These are phyloP conservation scores for Halcyon malimbica DNA, from an alignment of 2,113 vertebrate species.

Conservation along the genomic window DNA sequence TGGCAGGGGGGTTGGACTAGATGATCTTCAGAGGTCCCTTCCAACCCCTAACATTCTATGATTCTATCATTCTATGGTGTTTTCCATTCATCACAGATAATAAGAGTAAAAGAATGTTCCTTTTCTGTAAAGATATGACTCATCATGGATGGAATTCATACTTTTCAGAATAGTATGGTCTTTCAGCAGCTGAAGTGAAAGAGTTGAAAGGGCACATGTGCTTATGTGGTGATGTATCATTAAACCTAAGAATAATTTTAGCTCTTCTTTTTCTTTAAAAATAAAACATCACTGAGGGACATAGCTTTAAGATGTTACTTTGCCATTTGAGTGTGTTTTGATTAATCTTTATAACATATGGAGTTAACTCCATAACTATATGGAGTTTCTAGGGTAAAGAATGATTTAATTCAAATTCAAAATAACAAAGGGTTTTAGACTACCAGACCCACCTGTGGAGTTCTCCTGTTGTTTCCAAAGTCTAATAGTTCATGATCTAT, in stretches of 20 bases:
- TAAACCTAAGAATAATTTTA: not conserved
- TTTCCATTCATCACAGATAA: not conserved
- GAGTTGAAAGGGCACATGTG: not conserved
- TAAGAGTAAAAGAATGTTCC: not conserved
- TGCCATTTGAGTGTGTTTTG: not conserved
- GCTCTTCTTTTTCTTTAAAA: not conserved
- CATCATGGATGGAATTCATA: not conserved
- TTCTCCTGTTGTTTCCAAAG: not conserved
- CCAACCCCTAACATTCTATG: too few species aligned
- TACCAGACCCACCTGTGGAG: not conserved
- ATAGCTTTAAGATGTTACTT: not conserved
- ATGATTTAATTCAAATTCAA: not conserved
- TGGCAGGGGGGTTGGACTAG: too few species aligned
- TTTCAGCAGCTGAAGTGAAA: not conserved
- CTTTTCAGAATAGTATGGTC: not conserved
- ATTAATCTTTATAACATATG: not conserved
- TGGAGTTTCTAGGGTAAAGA: not conserved
- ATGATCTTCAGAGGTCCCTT: too few species aligned
- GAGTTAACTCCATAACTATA: too few species aligned
- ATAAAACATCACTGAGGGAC: not conserved
- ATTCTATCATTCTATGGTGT: too few species aligned
- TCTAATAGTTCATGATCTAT: not conserved
- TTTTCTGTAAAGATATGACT: not conserved
- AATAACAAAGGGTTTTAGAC: not conserved
- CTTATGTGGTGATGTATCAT: not conserved